Percentiles rank a stretch among this genome's conserved stretches.
Conservation (phyloP, 2,113 vertebrate genomes). For the Oenanthe oenanthe region DNA sequence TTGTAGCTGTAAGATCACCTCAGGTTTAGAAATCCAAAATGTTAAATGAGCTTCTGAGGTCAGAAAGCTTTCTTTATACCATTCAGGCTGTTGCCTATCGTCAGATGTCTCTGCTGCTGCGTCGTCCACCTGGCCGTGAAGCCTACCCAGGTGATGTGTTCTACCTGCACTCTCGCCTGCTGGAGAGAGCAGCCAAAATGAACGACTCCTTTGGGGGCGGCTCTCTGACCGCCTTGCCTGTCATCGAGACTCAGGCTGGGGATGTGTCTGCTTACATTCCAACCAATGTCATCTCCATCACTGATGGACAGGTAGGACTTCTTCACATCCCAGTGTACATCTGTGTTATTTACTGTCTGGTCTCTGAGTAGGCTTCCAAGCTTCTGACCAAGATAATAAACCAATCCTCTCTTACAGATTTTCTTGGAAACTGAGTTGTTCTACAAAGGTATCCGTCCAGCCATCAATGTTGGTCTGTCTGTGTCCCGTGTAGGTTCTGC, state of each 20-base stretch:
- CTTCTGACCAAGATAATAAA: neutral
- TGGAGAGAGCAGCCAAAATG: slow-evolving; percentile 99
- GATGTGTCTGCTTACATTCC: slow-evolving; percentile 99
- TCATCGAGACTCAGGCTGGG: slow-evolving; percentile 98
- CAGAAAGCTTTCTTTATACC: neutral
- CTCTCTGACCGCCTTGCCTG: slow-evolving; percentile 94
- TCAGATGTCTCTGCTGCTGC: slow-evolving; percentile 98
- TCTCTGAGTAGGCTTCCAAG: neutral
- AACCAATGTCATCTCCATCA: slow-evolving; percentile 99
- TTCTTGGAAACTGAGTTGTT: slow-evolving; percentile 99
- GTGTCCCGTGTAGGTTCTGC: slow-evolving; percentile 98
- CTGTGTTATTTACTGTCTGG: rapidly evolving
- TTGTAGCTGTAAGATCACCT: neutral
- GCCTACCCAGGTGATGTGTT: slow-evolving; percentile 98
- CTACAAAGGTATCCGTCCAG: slow-evolving; percentile 98
- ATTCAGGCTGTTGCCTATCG: slow-evolving; percentile 94
- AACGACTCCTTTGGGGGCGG: slow-evolving; percentile 95
- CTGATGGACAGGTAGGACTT: slow-evolving; percentile 90
- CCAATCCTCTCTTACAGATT: slow-evolving; percentile 78
- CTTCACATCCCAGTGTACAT: rapidly evolving
- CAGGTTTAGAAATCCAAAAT: rapidly evolving
- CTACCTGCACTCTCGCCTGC: slow-evolving; percentile 96
- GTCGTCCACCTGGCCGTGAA: slow-evolving; percentile 94
- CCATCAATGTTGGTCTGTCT: slow-evolving; percentile 98
- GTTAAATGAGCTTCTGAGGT: rapidly evolving